These are phyloP conservation scores for Pangasius mekongensis DNA, from an alignment of 2,797 vertebrate genomes.

Conservation along the genomic window DNA sequence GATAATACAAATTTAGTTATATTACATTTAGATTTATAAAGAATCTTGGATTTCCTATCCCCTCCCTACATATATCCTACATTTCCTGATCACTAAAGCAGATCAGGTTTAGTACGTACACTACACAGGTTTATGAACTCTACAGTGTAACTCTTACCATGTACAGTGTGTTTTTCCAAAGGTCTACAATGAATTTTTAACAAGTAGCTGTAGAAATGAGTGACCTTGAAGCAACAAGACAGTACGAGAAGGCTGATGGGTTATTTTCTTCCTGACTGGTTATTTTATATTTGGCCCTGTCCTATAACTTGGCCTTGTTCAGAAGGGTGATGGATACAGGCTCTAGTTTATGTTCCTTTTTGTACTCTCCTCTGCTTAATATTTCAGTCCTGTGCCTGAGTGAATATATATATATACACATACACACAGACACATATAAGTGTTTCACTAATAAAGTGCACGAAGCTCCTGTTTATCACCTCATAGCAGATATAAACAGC, in stretches of 20 bases:
- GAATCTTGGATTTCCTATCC: background rate
- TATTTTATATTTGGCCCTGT: background rate
- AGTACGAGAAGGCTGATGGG: background rate
- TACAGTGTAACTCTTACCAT: background rate
- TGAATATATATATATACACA: background rate
- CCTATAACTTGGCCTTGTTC: background rate
- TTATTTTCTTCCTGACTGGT: slow-evolving; percentile 5
- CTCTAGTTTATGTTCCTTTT: background rate
- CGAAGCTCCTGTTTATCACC: background rate
- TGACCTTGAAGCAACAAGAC: background rate
- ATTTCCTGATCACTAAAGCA: background rate
- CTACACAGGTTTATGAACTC: background rate
- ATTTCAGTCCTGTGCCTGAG: background rate
- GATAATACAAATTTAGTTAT: background rate
- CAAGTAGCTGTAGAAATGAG: background rate
- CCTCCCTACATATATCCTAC: background rate
- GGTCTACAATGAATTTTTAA: background rate
- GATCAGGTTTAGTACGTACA: background rate
- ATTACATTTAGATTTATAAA: background rate
- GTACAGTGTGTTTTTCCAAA: background rate
- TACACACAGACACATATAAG: too few relatives aligned
- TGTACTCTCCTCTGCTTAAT: background rate
- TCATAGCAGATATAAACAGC: background rate
- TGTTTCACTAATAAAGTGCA: background rate
- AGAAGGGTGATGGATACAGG: background rate